Evolutionary conservation across 2,113 vertebrate genomes (phyloP).

Genomic region (Carollia perspicillata): DNA sequence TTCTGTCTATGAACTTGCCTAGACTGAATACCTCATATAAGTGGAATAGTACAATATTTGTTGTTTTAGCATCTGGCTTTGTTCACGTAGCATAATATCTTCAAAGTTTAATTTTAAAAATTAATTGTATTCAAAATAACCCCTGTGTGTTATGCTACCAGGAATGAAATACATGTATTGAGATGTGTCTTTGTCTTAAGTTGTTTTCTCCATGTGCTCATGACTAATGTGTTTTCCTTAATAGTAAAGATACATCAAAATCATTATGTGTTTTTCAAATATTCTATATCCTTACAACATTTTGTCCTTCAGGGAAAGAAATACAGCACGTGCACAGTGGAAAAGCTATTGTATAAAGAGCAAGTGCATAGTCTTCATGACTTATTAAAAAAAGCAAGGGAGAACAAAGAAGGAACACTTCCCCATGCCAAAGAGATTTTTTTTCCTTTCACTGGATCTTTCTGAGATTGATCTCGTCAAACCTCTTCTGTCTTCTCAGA

Average conservation of each 20-base stretch:
- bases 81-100: neutral
- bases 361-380: neutral
- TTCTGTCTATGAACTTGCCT: no score
- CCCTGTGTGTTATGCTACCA: neutral
- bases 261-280: neutral
- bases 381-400: neutral
- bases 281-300: neutral
- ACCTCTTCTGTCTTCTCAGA: neutral
- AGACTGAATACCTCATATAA: no score
- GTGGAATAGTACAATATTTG: neutral
- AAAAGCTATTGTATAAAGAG: neutral
- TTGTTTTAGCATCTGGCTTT: neutral
- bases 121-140: neutral
- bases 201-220: neutral
- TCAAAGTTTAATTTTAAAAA: neutral
- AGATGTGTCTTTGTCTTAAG: neutral
- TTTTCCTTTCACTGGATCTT: neutral
- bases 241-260: neutral
- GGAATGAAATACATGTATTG: neutral
- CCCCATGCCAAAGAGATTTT: neutral
- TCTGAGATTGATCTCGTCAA: neutral
- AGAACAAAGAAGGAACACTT: neutral
- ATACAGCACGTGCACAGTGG: neutral
- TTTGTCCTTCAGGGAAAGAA: neutral
- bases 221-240: neutral